These are phyloP conservation scores for Stichodactyla mertensii DNA, from an alignment of 64 coral and sea anemone species.

Conservation along the genomic window DNA sequence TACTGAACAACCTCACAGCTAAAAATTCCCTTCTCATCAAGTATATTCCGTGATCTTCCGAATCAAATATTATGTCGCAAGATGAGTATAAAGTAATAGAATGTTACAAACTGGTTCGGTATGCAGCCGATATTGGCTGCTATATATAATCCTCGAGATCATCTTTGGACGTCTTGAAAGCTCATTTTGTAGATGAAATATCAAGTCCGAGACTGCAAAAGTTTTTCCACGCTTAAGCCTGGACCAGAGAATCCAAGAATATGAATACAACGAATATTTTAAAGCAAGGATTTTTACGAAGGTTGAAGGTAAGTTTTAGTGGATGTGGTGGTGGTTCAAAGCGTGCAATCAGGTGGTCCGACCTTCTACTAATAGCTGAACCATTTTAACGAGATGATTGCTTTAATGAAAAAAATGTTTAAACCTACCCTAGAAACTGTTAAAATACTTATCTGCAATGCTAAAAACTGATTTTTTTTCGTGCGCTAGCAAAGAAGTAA, in stretches of 20 bases:
- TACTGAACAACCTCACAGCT: neutral
- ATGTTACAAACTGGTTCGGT: conserved; percentile 9
- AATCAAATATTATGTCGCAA: neutral
- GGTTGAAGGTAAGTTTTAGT: neutral
- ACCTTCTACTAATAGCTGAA: neutral
- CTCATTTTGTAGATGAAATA: neutral
- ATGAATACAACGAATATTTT: neutral
- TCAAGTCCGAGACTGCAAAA: neutral
- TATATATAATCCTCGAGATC: neutral
- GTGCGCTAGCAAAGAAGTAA: neutral
- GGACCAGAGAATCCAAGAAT: neutral
- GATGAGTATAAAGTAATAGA: neutral
- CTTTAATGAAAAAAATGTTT: neutral
- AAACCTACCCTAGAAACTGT: neutral
- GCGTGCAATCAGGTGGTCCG: neutral
- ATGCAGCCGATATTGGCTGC: neutral
- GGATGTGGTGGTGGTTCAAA: neutral
- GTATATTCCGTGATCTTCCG: neutral
- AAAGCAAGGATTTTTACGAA: conserved; percentile 7
- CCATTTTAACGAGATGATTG: conserved; percentile 5
- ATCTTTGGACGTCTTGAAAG: neutral
- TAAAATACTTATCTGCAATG: neutral
- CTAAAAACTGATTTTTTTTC: neutral
- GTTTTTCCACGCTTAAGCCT: neutral
- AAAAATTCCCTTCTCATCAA: neutral